Conservation (phyloP, 2,888 invertebrate species). For the Clostera curtula region DNA sequence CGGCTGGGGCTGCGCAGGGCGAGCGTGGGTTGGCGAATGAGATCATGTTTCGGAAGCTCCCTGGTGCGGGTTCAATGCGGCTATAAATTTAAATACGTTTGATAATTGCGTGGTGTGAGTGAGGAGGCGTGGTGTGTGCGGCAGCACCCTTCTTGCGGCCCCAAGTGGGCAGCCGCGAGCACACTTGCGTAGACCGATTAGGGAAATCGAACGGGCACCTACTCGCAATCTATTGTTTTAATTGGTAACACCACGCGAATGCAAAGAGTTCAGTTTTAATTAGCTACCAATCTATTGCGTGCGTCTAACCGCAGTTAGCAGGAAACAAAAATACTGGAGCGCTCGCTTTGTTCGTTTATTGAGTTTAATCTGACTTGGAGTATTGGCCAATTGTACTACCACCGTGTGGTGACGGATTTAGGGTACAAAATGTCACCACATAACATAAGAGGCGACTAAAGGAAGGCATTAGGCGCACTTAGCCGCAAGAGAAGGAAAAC, state of each 20-base stretch:
- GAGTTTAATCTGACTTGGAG: too few species aligned
- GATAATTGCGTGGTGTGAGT: constrained; percentile 23
- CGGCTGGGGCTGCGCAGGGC: not conserved
- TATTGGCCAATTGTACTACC: too few species aligned
- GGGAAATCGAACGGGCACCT: constrained; percentile 48
- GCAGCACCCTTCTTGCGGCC: constrained; percentile 64
- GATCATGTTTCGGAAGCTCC: constrained; percentile 1
- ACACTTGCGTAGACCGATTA: constrained; percentile 41
- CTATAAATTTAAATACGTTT: constrained; percentile 16
- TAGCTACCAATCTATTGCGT: constrained; percentile 28
- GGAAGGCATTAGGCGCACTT: too few species aligned
- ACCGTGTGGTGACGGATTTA: too few species aligned
- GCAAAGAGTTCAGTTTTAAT: constrained; percentile 28
- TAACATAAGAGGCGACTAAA: too few species aligned
- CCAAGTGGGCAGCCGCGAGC: constrained; percentile 43
- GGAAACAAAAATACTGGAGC: too few species aligned
- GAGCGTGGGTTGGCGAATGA: not conserved
- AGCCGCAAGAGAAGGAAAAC: too few species aligned
- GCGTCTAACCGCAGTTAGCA: constrained; percentile 8
- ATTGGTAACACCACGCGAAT: constrained; percentile 31
- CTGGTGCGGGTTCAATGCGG: constrained; percentile 7
- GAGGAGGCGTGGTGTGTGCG: constrained; percentile 50
- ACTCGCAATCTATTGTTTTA: constrained; percentile 40
- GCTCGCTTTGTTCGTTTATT: too few species aligned
- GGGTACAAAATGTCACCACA: too few species aligned